Base-by-base conservation (phyloP, 2,113 vertebrate species). In the Prionailurus bengalensis region DNA sequence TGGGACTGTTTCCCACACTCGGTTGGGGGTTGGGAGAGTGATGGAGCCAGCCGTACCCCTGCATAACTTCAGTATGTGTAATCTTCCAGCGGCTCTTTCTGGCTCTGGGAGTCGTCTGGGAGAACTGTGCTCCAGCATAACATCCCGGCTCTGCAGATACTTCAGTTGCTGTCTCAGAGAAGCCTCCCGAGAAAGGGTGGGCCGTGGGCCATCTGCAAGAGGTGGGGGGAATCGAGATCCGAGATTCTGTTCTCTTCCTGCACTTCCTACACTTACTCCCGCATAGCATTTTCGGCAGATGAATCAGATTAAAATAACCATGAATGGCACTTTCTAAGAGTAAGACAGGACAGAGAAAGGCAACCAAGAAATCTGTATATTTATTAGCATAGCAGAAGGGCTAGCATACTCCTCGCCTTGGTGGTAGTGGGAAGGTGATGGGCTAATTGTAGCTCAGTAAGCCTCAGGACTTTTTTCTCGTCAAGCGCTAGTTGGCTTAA, bases 231-330 rank as follows among this genome's bases (percentile, higher is more conserved):
- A 29, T n/a, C 23, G 14, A 61, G 86, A 7, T 88, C 91, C 81
- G 63, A 76, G 79, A 31, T 71, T 73, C 71, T 66, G 1, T 91
- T 71, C 29, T 68, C 42, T 36, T 95, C 19, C 82, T 36, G 39
- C 39, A 15, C 42, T n/a, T 89, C 74, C 90, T 78, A 53, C 66
- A 17, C 83, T 70, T 58, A 42, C 88, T 91, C 87, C 70, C 8
- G 17, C 93, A 36, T 66, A 83, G 48, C 0, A 3, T 73, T 82
- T 89, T 61, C 66, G 31, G 68, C 87, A 88, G 79, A 80, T 86
- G 61, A 83, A 73, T 85, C 78, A 73, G 58, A 84, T 84, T 42
- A 90, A 96, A 97, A 95, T 94, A 96, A 80, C 70, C 31, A 29
- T 58, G 55, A 55, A 25, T 79, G 42, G 73, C 25, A 61, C 51